These are phyloP conservation scores for Todiramphus saurophagus DNA, from an alignment of 2,113 vertebrate species.

Conservation along the genomic window DNA sequence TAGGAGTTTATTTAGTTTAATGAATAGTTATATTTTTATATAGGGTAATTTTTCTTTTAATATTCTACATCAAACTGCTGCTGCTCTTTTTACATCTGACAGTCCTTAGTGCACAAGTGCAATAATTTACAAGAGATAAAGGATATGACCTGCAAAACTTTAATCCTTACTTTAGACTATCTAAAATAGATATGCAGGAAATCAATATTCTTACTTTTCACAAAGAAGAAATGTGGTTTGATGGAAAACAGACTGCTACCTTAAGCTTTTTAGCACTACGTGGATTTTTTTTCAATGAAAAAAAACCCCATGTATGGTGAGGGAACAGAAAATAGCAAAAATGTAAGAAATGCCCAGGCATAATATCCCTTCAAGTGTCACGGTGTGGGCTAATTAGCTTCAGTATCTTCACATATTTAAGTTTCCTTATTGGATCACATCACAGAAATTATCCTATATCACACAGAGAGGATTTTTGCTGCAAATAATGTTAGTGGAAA, in stretches of 20 bases:
- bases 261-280: background rate
- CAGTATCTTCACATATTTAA: background rate
- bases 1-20: slow-evolving; percentile 3
- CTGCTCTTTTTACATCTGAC: slow-evolving; percentile 9
- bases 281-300: background rate
- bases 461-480: background rate
- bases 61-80: slow-evolving; percentile 9
- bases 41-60: slow-evolving; percentile 17
- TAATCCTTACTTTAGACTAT: background rate
- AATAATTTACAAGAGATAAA: slow-evolving; percentile 40
- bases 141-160: background rate
- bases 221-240: background rate
- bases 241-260: background rate
- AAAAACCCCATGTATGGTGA: background rate
- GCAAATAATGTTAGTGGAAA: background rate
- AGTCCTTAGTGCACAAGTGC: slow-evolving; percentile 29
- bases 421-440: background rate
- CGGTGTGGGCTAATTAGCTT: background rate
- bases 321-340: background rate
- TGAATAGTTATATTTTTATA: slow-evolving; percentile 48
- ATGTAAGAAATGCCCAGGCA: background rate
- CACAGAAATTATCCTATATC: background rate
- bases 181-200: background rate
- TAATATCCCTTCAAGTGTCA: background rate
- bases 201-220: background rate